Conservation (phyloP, 1,140 invertebrate genomes). For the Drosophila repleta region DNA sequence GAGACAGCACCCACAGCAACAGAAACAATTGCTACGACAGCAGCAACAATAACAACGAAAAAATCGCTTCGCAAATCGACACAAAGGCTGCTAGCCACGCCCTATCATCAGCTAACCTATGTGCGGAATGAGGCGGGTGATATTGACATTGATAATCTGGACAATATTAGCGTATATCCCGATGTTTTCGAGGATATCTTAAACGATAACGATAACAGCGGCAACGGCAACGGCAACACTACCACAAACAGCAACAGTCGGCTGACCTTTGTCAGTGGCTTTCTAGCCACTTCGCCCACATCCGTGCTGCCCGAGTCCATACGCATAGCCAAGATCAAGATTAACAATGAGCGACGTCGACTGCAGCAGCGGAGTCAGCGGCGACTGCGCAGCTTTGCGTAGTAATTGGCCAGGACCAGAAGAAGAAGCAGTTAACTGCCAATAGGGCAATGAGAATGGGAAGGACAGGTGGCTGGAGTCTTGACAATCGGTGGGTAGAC, state of each 20-base stretch:
- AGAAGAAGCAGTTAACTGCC: not conserved
- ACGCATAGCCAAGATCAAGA: conserved; percentile 73
- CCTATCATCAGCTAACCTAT: conserved; percentile 73
- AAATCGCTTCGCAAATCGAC: conserved; percentile 69
- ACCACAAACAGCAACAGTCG: conserved; percentile 46
- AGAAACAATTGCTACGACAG: conserved; percentile 28
- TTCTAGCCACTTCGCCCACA: conserved; percentile 72
- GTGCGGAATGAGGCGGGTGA: conserved; percentile 76
- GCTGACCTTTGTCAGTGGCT: conserved; percentile 69
- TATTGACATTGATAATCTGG: conserved; percentile 78
- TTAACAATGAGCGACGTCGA: conserved; percentile 65
- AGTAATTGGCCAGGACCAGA: conserved; percentile 25
- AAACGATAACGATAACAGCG: conserved; percentile 31
- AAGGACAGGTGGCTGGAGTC: not conserved
- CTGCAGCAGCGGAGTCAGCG: conserved; percentile 41
- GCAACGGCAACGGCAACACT: conserved; percentile 2
- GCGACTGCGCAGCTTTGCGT: conserved; percentile 57
- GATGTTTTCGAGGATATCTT: conserved; percentile 60
- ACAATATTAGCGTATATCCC: conserved; percentile 80
- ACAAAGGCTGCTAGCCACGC: conserved; percentile 68
- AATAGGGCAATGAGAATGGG: not conserved
- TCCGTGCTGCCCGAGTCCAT: conserved; percentile 73
- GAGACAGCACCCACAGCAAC: conserved; percentile 50
- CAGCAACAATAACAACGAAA: conserved; percentile 48
- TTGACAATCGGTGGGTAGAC: conserved; percentile 28